phyloP scores from a whole-genome alignment of 2,888 invertebrate genomes.

The Listrodromus nycthemerus region DNA sequence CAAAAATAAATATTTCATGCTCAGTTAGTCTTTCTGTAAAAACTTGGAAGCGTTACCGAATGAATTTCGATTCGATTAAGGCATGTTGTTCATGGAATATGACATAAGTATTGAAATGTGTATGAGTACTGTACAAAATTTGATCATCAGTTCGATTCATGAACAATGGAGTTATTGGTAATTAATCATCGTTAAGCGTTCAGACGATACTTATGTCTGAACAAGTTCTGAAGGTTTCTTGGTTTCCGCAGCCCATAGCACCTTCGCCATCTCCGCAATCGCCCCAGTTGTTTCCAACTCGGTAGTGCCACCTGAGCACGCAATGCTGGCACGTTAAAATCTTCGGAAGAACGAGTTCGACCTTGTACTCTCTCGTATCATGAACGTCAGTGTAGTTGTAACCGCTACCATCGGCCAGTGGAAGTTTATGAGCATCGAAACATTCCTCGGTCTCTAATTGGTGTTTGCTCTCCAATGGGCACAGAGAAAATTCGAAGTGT shows the following conservation, averaged over 20 bases:
- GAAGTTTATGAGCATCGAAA: constrained; percentile 83
- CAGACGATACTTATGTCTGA: constrained; percentile 83
- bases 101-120: background rate
- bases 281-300: constrained; percentile 86
- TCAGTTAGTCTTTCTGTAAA: background rate
- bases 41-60: background rate
- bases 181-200: background rate
- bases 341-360: constrained; percentile 83
- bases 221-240: constrained; percentile 86
- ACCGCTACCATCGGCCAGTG: constrained; percentile 80
- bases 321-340: constrained; percentile 85
- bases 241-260: constrained; percentile 85
- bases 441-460: constrained; percentile 86
- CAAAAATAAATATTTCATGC: background rate
- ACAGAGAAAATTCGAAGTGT: constrained; percentile 85
- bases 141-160: background rate
- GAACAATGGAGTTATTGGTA: background rate
- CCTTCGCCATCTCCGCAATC: constrained; percentile 82
- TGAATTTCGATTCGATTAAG: background rate
- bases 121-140: background rate
- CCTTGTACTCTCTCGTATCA: constrained; percentile 64
- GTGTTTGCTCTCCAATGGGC: constrained; percentile 82
- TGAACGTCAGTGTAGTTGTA: constrained; percentile 71
- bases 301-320: constrained; percentile 86
- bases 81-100: background rate